Conservation (phyloP, 2,888 invertebrate species). For the Stenodema calcarata region DNA sequence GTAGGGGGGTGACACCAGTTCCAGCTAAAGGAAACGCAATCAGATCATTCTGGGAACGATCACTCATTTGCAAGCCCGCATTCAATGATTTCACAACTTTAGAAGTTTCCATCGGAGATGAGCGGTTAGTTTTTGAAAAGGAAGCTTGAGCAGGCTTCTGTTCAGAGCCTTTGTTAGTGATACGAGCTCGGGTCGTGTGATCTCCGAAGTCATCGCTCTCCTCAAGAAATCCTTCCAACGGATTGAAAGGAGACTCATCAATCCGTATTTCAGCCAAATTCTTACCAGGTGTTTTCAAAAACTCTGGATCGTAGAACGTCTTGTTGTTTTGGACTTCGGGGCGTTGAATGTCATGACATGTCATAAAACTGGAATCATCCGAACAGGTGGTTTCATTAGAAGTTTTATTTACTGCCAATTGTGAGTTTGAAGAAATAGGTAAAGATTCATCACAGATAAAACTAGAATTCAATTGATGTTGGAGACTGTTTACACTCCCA, state of each 20-base stretch:
- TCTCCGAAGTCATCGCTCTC: conserved; percentile 31
- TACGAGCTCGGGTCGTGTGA: neutral
- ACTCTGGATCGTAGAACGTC: conserved; percentile 36
- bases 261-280: conserved; percentile 38
- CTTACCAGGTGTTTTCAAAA: conserved; percentile 51
- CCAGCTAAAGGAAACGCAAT: neutral
- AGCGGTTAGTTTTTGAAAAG: neutral
- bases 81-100: neutral
- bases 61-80: neutral
- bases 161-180: neutral
- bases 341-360: conserved; percentile 46
- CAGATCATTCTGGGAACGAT: neutral
- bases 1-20: neutral
- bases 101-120: conserved; percentile 9
- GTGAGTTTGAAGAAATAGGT: neutral
- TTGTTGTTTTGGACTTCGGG: conserved; percentile 33
- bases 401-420: neutral
- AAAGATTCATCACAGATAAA: neutral
- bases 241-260: conserved; percentile 47
- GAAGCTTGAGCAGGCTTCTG: neutral
- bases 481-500: neutral
- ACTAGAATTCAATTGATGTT: conserved; percentile 39
- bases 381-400: conserved; percentile 18
- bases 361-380: conserved; percentile 51
- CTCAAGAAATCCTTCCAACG: conserved; percentile 17